Percentiles rank a stretch among this genome's conserved stretches.
phyloP scores from a whole-genome alignment of 2,113 vertebrate genomes.

The Embiotoca jacksoni region DNA sequence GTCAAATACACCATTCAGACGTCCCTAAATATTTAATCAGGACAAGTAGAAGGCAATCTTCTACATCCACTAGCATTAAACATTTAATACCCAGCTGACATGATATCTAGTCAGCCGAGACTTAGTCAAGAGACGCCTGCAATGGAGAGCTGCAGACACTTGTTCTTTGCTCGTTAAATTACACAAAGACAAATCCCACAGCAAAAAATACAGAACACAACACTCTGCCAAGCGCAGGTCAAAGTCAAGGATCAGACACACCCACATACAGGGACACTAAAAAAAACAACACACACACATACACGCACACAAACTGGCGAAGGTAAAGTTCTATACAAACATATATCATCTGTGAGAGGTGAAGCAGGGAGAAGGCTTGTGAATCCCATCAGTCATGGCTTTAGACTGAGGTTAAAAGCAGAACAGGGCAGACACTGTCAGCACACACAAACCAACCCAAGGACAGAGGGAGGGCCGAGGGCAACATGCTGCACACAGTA shows the following conservation, averaged over 20 bases:
- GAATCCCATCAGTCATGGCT: conserved; percentile 75
- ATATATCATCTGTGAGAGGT: conserved; percentile 72
- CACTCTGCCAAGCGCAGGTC: conserved; percentile 29
- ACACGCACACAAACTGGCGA: conserved; percentile 30
- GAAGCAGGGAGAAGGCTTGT: conserved; percentile 52
- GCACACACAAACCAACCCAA: conserved; percentile 51
- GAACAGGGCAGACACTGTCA: conserved; percentile 50
- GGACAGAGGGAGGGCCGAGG: conserved; percentile 52
- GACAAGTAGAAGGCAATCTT: conserved; percentile 81
- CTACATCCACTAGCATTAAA: conserved; percentile 83
- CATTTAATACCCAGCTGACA: conserved; percentile 78
- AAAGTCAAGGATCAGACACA: conserved; percentile 46
- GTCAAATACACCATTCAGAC: conserved; percentile 77
- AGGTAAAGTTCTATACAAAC: conserved; percentile 57
- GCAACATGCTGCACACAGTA: conserved; percentile 20
- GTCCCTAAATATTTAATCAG: conserved; percentile 84
- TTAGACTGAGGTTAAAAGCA: conserved; percentile 65
- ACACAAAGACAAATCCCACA: conserved; percentile 48
- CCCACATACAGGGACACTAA: background rate
- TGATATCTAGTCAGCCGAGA: conserved; percentile 75
- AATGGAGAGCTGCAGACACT: conserved; percentile 48
- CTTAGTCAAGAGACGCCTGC: conserved; percentile 45
- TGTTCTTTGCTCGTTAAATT: conserved; percentile 52
- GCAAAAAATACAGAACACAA: conserved; percentile 8
- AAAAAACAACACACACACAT: conserved; percentile 8